Percentiles rank a stretch among this genome's conserved stretches.
phyloP scores from a whole-genome alignment of 2,797 vertebrate species.

The Acanthurus tractus region DNA sequence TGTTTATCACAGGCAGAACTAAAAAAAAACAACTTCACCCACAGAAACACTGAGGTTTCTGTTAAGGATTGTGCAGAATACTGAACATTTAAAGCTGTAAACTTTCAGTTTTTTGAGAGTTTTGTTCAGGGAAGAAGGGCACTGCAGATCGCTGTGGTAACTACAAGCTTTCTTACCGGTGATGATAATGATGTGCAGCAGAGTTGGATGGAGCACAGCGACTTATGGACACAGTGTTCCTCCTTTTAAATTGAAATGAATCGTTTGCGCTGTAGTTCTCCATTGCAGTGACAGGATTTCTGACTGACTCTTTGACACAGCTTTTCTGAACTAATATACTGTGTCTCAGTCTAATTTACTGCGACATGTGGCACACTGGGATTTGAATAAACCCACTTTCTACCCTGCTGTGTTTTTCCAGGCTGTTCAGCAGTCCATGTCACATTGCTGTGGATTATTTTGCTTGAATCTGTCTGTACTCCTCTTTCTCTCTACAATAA shows the following conservation, averaged over 20 bases:
- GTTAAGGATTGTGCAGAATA: not conserved
- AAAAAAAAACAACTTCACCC: not conserved
- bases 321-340: not conserved
- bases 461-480: not conserved
- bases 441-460: not conserved
- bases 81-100: not conserved
- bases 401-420: not conserved
- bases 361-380: not conserved
- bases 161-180: constrained; percentile 19
- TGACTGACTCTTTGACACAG: not conserved
- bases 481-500: not conserved
- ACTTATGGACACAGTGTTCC: constrained; percentile 1
- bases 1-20: not conserved
- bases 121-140: not conserved
- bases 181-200: not conserved
- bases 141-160: not conserved
- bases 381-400: not conserved
- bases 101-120: no score
- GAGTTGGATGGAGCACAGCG: not conserved
- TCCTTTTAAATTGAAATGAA: not conserved
- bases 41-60: not conserved
- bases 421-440: not conserved
- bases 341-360: not conserved
- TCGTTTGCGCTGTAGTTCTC: constrained; percentile 19
- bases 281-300: not conserved